Base-by-base conservation (phyloP, 2,888 invertebrate genomes). In the Trachelus tabidus region DNA sequence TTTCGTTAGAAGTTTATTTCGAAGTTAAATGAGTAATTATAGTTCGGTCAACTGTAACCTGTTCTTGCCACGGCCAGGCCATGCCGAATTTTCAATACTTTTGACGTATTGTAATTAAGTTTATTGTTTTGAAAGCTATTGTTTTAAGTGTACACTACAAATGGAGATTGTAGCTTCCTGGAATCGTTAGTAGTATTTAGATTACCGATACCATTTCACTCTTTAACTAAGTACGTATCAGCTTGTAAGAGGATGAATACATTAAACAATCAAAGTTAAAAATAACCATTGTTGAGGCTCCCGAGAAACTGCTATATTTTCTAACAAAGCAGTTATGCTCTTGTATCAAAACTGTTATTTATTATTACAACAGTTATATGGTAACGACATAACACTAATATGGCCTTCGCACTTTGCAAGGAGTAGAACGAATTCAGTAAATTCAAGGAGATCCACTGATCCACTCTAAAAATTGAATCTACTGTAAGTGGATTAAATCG, bases 361-460 rank as follows among this genome's bases (percentile, higher is more conserved):
- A 9, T 56, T 23, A 23, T 56, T 56, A 56, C 23, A 23, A 56
- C 56, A 9, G 4, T 23, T 56, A 56, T 56, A 9, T 23, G 9
- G 9, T 56, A 56, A 56, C 56, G 23, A 23, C 56, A 56, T 56
- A 56, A 56, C 23, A 23, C 56, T 56, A 23, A 56, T 56, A 23
- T 56, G 56, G 56, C 56, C 56, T 56, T 56, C 56, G 23, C 23
- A 56, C 56, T 56, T 56, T 56, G 56, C 23, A 56, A 56, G 56
- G 1, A 23, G 56, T 23, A 56, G 71, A 34, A 71, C 31, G 71
- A 71, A 71, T 31, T 71, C 11, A 4, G 12, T 71, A 31, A 71
- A 71, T 34, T 71, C 71, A 71, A 71, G 71, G 71, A 71, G 71
- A 71, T 71, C 31, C 71, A 12, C 71, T 31, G 71, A 31, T 71